Base-by-base conservation (phyloP, 2,888 invertebrate genomes). In the Barypeithes pellucidus region DNA sequence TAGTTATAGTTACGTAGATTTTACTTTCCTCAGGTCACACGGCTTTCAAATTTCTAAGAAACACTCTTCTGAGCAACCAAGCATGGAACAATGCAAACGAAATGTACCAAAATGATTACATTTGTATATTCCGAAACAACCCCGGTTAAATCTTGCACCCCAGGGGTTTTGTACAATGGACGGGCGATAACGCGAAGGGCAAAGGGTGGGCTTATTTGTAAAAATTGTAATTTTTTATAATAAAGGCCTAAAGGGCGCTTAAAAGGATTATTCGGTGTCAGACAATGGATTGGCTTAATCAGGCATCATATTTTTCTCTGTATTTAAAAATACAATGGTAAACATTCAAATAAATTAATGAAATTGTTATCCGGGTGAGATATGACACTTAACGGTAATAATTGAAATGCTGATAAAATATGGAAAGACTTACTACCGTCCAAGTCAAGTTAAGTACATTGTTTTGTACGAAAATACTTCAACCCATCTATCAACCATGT, bases 181-280 rank as follows among this genome's bases (percentile, higher is more conserved):
- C 20, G 50, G 5, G 47, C 33, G 63, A 50, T 47, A 63, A 47
- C 63, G 36, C n/a, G 50, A 63, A 50, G 63, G 63, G 36, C 63
- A 47, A n/a, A 43, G 43, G 61, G 41, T 61, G 43, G 20, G 54
- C 66, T 57, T 66, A 43, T 66, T 57, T 54, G 66, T 66, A 66
- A 66, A 57, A 57, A 57, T 66, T 66, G 54, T 66, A 43, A 57
- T 63, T 63, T 63, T 57, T 50, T 63, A 63, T 63, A 63, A 63
- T 63, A 63, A 63, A 47, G 33, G 54, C 61, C 61, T 43, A 66
- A 39, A 52, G 57, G 54, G 22, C 18, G 33, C 54, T 50, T 47
- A 50, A 63, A 63, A 36, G 50, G 63, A 66, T 66, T 41, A 39
- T 50, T 52, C 22, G 18, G 36, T 50, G 66, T 54, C 66, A 66